phyloP scores from a whole-genome alignment of 2,888 invertebrate species.

The Atethmia centrago region DNA sequence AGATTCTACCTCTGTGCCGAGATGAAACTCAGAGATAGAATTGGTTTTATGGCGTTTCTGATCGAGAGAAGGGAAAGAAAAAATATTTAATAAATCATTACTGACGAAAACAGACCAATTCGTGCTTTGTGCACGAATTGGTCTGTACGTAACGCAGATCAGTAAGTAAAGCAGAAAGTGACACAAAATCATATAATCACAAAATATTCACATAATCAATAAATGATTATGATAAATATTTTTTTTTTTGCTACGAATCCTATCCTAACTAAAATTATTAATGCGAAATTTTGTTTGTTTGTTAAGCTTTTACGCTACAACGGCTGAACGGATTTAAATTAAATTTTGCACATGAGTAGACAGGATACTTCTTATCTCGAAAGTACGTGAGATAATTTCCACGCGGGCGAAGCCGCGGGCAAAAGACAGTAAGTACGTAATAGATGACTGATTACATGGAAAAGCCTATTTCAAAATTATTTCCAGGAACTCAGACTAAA shows the following conservation, averaged over 20 bases:
- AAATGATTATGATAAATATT: no score
- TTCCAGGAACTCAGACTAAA: background rate
- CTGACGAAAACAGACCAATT: background rate
- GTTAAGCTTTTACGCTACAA: no score
- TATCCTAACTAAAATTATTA: no score
- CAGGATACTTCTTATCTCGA: no score
- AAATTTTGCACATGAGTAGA: no score
- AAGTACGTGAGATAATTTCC: no score
- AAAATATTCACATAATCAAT: no score
- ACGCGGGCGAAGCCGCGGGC: no score
- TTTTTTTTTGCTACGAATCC: no score
- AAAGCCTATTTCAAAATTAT: background rate
- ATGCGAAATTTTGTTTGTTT: no score
- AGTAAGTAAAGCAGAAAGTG: background rate
- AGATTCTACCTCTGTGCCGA: background rate
- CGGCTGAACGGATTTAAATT: no score
- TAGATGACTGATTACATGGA: background rate
- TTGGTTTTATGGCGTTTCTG: constrained; percentile 18
- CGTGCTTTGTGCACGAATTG: background rate
- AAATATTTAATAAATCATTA: background rate
- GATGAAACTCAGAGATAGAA: constrained; percentile 16
- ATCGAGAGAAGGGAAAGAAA: background rate
- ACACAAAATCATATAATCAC: background rate
- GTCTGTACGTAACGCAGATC: background rate
- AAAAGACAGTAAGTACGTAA: no score